These are phyloP conservation scores for Macropus fuliginosus DNA, from an alignment of 2,797 vertebrate genomes.

Conservation along the genomic window DNA sequence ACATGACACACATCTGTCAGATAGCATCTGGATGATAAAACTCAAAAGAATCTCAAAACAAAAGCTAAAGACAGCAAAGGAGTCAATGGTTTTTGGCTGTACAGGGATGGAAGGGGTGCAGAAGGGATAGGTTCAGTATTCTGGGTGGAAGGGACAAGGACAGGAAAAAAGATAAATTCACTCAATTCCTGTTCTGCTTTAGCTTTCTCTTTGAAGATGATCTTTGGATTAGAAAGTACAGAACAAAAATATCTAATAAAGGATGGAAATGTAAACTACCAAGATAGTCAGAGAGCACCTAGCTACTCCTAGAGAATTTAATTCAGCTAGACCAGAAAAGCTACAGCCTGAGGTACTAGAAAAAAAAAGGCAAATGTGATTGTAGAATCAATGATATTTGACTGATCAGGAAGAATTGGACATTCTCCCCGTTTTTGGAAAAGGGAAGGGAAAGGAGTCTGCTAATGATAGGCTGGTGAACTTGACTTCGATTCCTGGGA, in stretches of 20 bases:
- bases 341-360: neutral
- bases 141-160: neutral
- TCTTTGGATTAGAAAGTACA: neutral
- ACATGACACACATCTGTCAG: neutral
- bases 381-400: neutral
- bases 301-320: neutral
- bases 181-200: neutral
- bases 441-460: neutral
- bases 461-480: neutral
- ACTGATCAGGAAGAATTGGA: neutral
- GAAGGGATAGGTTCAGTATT: neutral
- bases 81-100: neutral
- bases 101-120: neutral
- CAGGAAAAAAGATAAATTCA: neutral
- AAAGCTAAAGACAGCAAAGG: neutral
- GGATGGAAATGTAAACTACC: neutral
- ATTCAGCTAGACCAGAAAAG: neutral
- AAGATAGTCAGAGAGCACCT: neutral
- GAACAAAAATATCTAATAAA: neutral
- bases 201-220: neutral
- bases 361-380: neutral
- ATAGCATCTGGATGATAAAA: neutral
- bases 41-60: neutral
- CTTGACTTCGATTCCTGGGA: neutral
- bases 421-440: neutral